These are phyloP conservation scores for Chrysolina haemoptera DNA, from an alignment of 2,888 invertebrate species.

Conservation along the genomic window DNA sequence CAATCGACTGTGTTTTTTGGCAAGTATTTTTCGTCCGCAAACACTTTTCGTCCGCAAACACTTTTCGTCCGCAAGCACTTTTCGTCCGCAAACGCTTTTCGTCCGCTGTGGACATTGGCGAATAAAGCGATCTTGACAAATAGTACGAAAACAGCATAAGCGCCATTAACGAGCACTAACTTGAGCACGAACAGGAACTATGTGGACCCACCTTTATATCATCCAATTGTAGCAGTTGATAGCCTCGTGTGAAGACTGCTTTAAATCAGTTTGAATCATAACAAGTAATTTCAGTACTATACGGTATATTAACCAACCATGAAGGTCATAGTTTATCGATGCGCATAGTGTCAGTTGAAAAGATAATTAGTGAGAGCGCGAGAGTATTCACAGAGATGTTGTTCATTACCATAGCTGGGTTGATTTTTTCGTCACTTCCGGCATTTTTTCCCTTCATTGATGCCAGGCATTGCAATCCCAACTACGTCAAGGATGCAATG, in stretches of 20 bases:
- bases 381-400: background rate
- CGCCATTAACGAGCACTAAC: no score
- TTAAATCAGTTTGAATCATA: no score
- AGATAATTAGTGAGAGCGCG: constrained; percentile 8
- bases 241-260: background rate
- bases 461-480: constrained; percentile 33
- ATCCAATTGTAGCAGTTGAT: background rate
- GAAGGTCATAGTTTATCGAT: constrained; percentile 15
- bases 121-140: no score
- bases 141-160: no score
- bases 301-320: background rate
- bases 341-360: background rate
- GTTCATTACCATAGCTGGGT: background rate
- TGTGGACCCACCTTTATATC: no score
- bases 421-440: background rate
- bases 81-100: no score
- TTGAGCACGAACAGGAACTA: no score
- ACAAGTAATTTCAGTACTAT: background rate
- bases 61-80: no score
- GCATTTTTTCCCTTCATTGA: background rate
- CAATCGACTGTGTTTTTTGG: no score
- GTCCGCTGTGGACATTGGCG: no score
- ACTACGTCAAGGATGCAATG: constrained; percentile 32
- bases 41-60: no score
- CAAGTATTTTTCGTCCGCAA: no score